Percentiles rank a stretch among this genome's conserved stretches.
phyloP scores from a whole-genome alignment of 1,140 invertebrate genomes.

The Saccostrea echinata region DNA sequence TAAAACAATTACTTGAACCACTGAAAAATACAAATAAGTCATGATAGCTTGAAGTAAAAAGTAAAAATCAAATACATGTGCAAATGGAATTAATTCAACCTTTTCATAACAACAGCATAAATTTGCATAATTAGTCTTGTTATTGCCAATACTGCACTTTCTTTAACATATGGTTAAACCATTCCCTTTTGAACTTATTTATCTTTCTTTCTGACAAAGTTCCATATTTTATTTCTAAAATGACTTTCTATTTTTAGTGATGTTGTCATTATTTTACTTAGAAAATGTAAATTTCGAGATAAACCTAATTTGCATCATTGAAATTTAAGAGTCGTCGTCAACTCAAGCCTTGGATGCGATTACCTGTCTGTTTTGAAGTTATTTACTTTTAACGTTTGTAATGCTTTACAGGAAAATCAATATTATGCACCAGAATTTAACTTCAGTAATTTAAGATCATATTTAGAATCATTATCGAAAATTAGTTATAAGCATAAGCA shows the following conservation, averaged over 20 bases:
- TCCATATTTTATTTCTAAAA: background rate
- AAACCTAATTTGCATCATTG: background rate
- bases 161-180: background rate
- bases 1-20: background rate
- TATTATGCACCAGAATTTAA: too few species aligned
- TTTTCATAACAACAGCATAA: background rate
- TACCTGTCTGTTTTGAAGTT: too few species aligned
- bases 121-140: background rate
- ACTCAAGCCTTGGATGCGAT: too few species aligned
- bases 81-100: background rate
- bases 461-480: too few species aligned
- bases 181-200: background rate
- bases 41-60: too few species aligned
- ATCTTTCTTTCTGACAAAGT: background rate
- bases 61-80: background rate
- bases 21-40: background rate
- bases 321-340: background rate
- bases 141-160: background rate
- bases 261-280: background rate
- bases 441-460: too few species aligned
- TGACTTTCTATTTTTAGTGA: background rate
- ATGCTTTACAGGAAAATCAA: too few species aligned
- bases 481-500: too few species aligned
- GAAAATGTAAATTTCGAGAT: background rate
- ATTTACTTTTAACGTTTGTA: too few species aligned